Base-by-base conservation (phyloP, 2,888 invertebrate genomes). In the Petrophora chlorosata region DNA sequence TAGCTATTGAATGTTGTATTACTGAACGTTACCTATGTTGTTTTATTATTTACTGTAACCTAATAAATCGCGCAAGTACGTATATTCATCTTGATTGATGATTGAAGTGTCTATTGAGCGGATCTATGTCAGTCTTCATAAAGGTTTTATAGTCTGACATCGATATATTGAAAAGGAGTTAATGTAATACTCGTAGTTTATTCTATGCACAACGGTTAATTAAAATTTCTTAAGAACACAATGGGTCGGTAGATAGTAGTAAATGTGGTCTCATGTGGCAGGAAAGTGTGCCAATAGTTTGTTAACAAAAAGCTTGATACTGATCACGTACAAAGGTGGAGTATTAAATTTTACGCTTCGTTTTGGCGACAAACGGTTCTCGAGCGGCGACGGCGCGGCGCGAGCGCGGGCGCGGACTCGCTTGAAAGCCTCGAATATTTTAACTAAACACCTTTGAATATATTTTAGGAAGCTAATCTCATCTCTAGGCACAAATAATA, bases 281-380 rank as follows among this genome's bases (percentile, higher is more conserved):
- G 67, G 84, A 85, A 86, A 88, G 83, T 86, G 73, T 82, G 79
- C 66, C 81, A 78, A 67, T 70, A 64, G 67, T 68, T 67, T 63
- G 70, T 67, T 67, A 69, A 80, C 78, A 76, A 84, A 82, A 79
- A 80, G 67, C 71, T 79, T 70, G 73, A 82, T 78, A 80, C 72
- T 54, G 82, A 82, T 83, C 87, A 88, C 87, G 89, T 87, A 82
- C 77, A 70, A 65, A 76, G 76, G 64, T 73, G 67, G 74, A 78
- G 79, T 84, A 86, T 86, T 85, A 83, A 82, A 84, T 86, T 85
- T 82, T 84, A 82, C 82, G 81, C 76, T 85, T 82, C 76, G 80
- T 82, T 85, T 85, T 81, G 74, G 79, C 75, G 80, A 81, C 82
- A 82, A 82, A 82, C 79, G 79, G 79, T 73, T 70, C 66, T 73